These are phyloP conservation scores for Diabrotica balteata DNA, from an alignment of 2,888 invertebrate species.

Conservation along the genomic window DNA sequence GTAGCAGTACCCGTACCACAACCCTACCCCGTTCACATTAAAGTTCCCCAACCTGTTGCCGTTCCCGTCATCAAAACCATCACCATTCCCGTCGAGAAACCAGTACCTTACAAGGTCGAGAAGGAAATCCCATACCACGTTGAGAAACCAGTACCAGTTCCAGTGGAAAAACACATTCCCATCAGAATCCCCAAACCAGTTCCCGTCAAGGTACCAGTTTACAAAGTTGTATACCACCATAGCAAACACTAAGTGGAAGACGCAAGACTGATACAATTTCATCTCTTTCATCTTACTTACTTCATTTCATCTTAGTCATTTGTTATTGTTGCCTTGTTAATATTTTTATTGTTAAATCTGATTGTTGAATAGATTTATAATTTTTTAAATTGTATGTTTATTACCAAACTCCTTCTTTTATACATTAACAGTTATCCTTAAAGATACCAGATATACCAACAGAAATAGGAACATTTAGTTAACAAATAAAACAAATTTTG, in stretches of 20 bases:
- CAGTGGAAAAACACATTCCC: constrained; percentile 72
- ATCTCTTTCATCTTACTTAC: constrained; percentile 31
- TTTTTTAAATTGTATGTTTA: constrained; percentile 29
- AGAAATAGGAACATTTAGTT: too few relatives aligned
- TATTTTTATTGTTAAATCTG: constrained; percentile 35
- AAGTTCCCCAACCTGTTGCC: constrained; percentile 73
- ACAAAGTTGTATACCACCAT: constrained; percentile 75
- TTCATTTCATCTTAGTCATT: constrained; percentile 30
- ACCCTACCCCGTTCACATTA: constrained; percentile 73
- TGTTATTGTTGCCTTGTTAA: constrained; percentile 34
- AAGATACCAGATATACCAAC: too few relatives aligned
- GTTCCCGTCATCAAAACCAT: constrained; percentile 74
- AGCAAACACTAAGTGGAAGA: constrained; percentile 62
- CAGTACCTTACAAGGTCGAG: constrained; percentile 75
- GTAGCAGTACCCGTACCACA: constrained; percentile 73
- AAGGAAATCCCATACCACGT: constrained; percentile 71
- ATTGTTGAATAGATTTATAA: constrained; percentile 24
- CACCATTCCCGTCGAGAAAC: constrained; percentile 74
- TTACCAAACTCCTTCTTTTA: too few relatives aligned
- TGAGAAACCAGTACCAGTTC: constrained; percentile 73
- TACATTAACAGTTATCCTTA: too few relatives aligned
- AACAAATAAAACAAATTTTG: too few relatives aligned
- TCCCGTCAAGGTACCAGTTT: constrained; percentile 75
- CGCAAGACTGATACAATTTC: constrained; percentile 49
- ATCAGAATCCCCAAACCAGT: constrained; percentile 74